Conservation (phyloP, 2,888 invertebrate species). For the Hanleya hanleyi region DNA sequence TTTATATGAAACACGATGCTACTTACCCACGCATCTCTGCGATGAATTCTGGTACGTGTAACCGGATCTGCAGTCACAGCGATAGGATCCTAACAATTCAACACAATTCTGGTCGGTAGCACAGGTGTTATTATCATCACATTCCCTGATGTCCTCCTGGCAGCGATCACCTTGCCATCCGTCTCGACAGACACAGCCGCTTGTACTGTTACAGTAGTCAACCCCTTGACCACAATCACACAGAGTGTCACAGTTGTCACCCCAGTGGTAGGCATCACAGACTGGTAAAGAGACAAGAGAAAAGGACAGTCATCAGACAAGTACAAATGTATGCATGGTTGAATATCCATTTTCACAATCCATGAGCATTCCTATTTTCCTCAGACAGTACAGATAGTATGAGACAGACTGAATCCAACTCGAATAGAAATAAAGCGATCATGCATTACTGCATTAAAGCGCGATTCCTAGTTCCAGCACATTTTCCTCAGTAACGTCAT, state of each 20-base stretch:
- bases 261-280: slow-evolving; percentile 44
- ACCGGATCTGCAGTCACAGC: slow-evolving; percentile 20
- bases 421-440: not conserved
- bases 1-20: no score
- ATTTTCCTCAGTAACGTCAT: no score
- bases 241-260: slow-evolving; percentile 32
- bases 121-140: slow-evolving; percentile 4
- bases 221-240: slow-evolving; percentile 36
- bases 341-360: no score
- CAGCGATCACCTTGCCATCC: slow-evolving; percentile 38
- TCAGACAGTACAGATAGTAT: no score
- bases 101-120: slow-evolving; percentile 14
- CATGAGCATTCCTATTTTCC: no score
- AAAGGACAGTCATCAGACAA: no score
- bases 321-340: no score
- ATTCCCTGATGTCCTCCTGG: slow-evolving; percentile 33
- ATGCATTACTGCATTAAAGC: not conserved
- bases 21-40: no score
- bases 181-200: slow-evolving; percentile 32
- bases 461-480: no score
- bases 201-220: slow-evolving; percentile 25
- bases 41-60: no score
- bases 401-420: not conserved
- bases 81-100: slow-evolving; percentile 16
- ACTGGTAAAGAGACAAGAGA: no score